These are phyloP conservation scores for Lasioglossum villosulum DNA, from an alignment of 2,888 invertebrate genomes.

Conservation along the genomic window DNA sequence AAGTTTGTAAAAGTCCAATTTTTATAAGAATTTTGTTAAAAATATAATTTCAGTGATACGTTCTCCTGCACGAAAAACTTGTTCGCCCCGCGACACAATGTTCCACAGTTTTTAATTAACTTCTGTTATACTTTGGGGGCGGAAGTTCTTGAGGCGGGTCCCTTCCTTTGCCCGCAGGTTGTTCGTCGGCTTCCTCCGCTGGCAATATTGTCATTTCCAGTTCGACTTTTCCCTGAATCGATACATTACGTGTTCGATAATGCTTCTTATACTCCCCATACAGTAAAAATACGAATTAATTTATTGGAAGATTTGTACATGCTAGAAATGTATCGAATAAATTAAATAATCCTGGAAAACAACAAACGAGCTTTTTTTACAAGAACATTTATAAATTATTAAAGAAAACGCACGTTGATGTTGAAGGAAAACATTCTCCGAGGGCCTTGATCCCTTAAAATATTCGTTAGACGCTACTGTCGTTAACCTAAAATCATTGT, in stretches of 20 bases:
- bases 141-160: conserved; percentile 88
- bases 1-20: neutral
- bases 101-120: conserved; percentile 21
- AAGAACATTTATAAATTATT: too few relatives aligned
- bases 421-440: neutral
- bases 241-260: conserved; percentile 30
- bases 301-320: neutral
- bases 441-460: neutral
- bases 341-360: too few relatives aligned
- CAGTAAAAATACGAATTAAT: neutral
- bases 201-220: conserved; percentile 88
- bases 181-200: conserved; percentile 86
- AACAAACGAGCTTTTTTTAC: too few relatives aligned
- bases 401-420: too few relatives aligned
- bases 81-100: neutral
- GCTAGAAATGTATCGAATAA: neutral
- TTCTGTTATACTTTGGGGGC: conserved; percentile 86
- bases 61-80: neutral
- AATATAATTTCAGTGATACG: neutral
- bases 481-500: neutral
- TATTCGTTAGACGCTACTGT: neutral
- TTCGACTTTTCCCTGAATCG: conserved; percentile 89
- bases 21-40: neutral
- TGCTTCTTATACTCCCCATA: neutral
- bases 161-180: conserved; percentile 89